Evolutionary conservation across 2,888 invertebrate species (phyloP), one percentile per base, ranked within the genome.

Genomic region (Cephus nigrinus): DNA sequence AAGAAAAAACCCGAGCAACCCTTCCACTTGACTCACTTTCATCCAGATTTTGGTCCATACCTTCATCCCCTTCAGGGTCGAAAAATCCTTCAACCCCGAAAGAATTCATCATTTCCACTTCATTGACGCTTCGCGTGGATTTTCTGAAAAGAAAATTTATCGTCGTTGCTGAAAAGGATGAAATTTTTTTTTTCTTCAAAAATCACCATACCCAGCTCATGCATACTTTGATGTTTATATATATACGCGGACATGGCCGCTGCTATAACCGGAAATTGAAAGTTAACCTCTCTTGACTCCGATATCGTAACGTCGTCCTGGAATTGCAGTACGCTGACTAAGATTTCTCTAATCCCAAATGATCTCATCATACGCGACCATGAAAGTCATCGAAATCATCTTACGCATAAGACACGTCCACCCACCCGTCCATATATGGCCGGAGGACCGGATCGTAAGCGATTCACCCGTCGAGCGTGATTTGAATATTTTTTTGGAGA

Each of bases 251-350:
- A 23, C 30, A 30, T 33, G 31, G 0, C 31, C 11, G 11, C 32
- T 71, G 33, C 32, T 31, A 33, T 77, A 74, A 81, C 85, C 88
- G 88, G 88, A 88, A 88, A 85, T 85, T 85, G 80, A 83, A 84
- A 82, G 82, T 88, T 88, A 85, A 88, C 88, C 88, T 82, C 84
- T 73, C 79, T 84, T 84, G 83, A 81, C 83, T 80, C 80, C 78
- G 79, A 79, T 35, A 68, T 34, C 75, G 75, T 68, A 34, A 33
- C 55, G 32, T 73, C 73, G 40, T 32, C 40, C 40, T 72, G 32
- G 74, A 74, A 36, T 36, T 35, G 11, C 23, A 11, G 35, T 2
- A 30, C 3, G 33, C 74, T 74, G 74, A 74, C 74, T 74, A 74
- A 74, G 74, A 74, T 74, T 74, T 74, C 74, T 71, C 33, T 71